Evolutionary conservation across 1,140 invertebrate genomes (phyloP), one percentile per base, ranked within the genome.

Genomic region (Hypsibius dujardini): DNA sequence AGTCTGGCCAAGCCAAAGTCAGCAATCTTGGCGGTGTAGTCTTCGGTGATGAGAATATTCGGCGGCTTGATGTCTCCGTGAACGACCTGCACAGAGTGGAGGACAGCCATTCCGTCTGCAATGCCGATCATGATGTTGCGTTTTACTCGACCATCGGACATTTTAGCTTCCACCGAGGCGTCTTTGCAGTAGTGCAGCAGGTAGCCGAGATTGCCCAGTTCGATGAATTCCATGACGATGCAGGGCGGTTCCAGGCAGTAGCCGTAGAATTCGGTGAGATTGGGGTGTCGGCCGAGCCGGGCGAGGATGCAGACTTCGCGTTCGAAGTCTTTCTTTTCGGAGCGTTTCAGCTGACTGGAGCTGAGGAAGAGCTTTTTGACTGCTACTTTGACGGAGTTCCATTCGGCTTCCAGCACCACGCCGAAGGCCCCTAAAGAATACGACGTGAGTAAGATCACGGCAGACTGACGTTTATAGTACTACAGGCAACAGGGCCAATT

Each of bases 1-100:
- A 72, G 71, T 15, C 46, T 72, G 40, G 71, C 28, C 56, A 72
- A 47, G 12, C 72, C 72, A 46, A 72, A 72, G 46, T 72, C 72
- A 12, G 47, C 67, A 15, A 72, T 47, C 45, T 72, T 72, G 2
- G 72, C 71, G n/a, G 28, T 72, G 47, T 62, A 72, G n/a, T 77
- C 75, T 80, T 95, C 88, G 78, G 88, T 90, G 62, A 96, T 82
- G 70, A 97, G 83, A 77, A 96, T 95, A 80, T 96, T 96, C 82
- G 96, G 92, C 73, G 94, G 94, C 80, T 99, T 99, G 75, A 99
- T 84, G 84, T 99, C 96, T 76, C 96, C 84, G 80, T 99, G 96
- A 69, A 99, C 92, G 77, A 99, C 94, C 76, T 92, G 94, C 83
- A 97, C 97, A 72, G 87, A 88, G 82, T 95, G 88, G 73, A 98